A percentile compares a stretch with the other conserved stretches of the same genome.
Evolutionary conservation across 2,113 vertebrate species (phyloP).

Genomic region (Syngnathus scovelli): DNA sequence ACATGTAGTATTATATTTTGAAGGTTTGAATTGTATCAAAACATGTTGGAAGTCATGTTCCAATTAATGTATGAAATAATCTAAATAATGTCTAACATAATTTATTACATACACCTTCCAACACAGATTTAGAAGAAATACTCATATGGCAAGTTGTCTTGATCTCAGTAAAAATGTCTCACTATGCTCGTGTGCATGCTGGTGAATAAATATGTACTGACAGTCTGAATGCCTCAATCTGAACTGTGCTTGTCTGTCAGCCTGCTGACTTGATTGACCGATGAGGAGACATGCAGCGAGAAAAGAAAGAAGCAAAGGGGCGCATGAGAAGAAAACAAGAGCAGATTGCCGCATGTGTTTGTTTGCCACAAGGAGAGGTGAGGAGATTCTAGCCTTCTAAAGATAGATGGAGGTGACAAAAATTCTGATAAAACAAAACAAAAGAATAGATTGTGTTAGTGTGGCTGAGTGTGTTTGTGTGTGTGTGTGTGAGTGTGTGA

Average conservation of each 20-base stretch:
- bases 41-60: too few relatives aligned
- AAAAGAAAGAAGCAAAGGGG: slow-evolving; percentile 40
- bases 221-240: slow-evolving; percentile 55
- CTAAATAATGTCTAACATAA: background rate
- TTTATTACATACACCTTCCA: background rate
- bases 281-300: slow-evolving; percentile 49
- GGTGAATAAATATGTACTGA: slow-evolving; percentile 49
- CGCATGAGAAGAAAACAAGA: slow-evolving; percentile 16
- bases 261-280: slow-evolving; percentile 45
- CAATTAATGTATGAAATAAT: background rate
- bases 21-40: too few relatives aligned
- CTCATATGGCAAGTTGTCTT: background rate
- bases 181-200: slow-evolving; percentile 14
- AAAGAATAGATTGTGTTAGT: slow-evolving; percentile 15
- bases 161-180: background rate
- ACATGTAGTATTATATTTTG: slow-evolving; percentile 2
- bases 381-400: slow-evolving; percentile 12
- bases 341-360: slow-evolving; percentile 3
- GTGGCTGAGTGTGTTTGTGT: slow-evolving; percentile 10
- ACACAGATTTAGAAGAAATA: background rate
- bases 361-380: slow-evolving; percentile 12
- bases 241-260: slow-evolving; percentile 40
- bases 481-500: slow-evolving; percentile 16
- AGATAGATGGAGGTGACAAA: background rate
- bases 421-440: slow-evolving; percentile 15